Evolutionary conservation across 2,797 vertebrate genomes (phyloP).

Genomic region (Syngnathus rostellatus): DNA sequence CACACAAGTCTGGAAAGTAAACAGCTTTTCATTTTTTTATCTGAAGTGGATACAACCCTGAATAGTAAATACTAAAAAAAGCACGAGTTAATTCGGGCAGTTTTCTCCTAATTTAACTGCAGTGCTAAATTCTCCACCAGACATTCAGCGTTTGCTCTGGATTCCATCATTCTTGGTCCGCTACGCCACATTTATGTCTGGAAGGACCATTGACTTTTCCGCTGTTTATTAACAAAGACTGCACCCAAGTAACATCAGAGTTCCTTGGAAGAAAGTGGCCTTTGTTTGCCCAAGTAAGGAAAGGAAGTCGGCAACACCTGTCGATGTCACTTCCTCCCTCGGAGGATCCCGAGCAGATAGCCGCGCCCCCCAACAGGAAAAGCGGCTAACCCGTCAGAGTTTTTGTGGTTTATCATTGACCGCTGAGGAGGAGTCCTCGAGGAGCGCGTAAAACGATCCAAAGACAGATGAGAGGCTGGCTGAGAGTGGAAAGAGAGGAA

Average conservation of each 20-base stretch:
- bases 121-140: too few species aligned
- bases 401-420: slow-evolving; percentile 32
- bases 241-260: neutral
- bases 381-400: slow-evolving; percentile 35
- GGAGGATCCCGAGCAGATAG: slow-evolving; percentile 47
- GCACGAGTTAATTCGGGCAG: neutral
- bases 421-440: slow-evolving; percentile 40
- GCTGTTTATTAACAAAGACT: slow-evolving; percentile 2
- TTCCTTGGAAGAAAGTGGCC: neutral
- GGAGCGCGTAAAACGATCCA: slow-evolving; percentile 46
- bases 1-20: too few species aligned
- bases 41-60: too few species aligned
- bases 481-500: slow-evolving; percentile 32
- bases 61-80: too few species aligned
- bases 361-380: slow-evolving; percentile 43
- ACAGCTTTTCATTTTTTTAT: too few species aligned
- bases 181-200: neutral
- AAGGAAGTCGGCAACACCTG: slow-evolving; percentile 68
- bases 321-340: slow-evolving; percentile 70
- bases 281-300: slow-evolving; percentile 37
- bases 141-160: neutral
- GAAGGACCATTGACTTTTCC: neutral
- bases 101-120: neutral
- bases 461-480: slow-evolving; percentile 33
- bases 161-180: neutral